Evolutionary conservation across 1,140 invertebrate genomes (phyloP), one percentile per base, ranked within the genome.

Genomic region (Hetaerina americana): DNA sequence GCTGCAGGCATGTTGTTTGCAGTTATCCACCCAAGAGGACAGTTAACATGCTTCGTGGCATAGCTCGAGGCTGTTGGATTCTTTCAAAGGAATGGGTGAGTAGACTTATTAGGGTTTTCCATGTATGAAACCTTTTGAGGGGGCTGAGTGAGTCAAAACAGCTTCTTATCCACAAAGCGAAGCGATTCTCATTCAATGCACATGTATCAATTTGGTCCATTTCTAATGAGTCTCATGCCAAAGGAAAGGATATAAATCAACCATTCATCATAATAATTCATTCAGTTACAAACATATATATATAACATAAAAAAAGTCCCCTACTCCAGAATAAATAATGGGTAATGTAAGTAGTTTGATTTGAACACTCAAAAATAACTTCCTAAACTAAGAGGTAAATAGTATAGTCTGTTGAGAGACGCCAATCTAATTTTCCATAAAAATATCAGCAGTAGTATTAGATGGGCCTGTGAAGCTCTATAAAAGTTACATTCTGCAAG

Each of bases 11-110:
- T 76, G 75, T 87, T 69, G 79, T 87, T 2, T 81, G 79, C 72
- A 79, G 81, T 24, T 82, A 82, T 57, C 40, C 40, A 67, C 73
- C 82, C 5, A 80, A 81, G 27, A 79, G 85, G 29, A 87, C 86
- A 0, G 73, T 87, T 12, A 87, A 87, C 77, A 74, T 87, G 25
- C 73, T 86, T 70, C 81, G 82, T 73, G 86, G 81, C 1, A 76
- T 87, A 2, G 79, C 81, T 72, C 78, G 83, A 66, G 85, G 85
- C 0, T 83, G 84, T 72, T 86, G 85, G 84, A 83, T 87, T 71
- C 70, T 87, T 1, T 79, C 77, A 28, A 78, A 80, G 67, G 80
- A 84, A 68, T 87, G 86, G 86, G 82, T 83, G 79, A 77, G 77
- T 76, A 70, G 22, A 69, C 67, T 57, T 68, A 49, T 71, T 72